Conservation (phyloP, 1,140 invertebrate species). For the Drosophila aff. region DNA sequence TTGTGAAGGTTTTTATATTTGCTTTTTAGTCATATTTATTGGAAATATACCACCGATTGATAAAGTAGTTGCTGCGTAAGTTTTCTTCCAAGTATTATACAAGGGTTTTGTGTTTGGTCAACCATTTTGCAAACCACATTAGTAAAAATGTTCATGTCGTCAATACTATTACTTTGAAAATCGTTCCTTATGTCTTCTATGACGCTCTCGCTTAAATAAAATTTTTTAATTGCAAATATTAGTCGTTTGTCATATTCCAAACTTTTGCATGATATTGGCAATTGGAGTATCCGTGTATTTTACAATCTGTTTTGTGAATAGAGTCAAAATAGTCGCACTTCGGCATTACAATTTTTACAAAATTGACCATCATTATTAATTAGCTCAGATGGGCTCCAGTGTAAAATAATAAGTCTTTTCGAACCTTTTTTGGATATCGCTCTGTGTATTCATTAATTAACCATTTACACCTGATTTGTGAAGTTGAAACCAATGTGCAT, state of each 20-base stretch:
- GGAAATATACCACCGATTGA: constrained; percentile 93
- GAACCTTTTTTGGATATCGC: constrained; percentile 45
- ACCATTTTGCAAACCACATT: constrained; percentile 90
- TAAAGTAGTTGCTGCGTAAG: constrained; percentile 86
- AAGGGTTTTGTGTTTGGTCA: constrained; percentile 86
- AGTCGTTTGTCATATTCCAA: constrained; percentile 86
- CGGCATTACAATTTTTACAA: constrained; percentile 86
- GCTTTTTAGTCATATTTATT: constrained; percentile 86
- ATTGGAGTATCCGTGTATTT: constrained; percentile 89
- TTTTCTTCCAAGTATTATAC: constrained; percentile 87
- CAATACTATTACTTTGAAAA: neutral
- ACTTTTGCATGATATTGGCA: constrained; percentile 89
- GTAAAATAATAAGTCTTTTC: constrained; percentile 88
- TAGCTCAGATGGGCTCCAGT: constrained; percentile 89
- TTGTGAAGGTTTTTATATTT: constrained; percentile 88
- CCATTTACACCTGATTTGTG: constrained; percentile 74
- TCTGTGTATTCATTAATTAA: constrained; percentile 35
- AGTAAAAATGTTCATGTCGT: constrained; percentile 56
- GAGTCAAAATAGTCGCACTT: constrained; percentile 85
- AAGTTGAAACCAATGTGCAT: constrained; percentile 89
- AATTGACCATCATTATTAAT: constrained; percentile 86
- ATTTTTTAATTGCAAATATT: constrained; percentile 82
- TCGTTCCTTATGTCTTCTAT: constrained; percentile 23
- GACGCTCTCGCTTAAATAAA: constrained; percentile 39
- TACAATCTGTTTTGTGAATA: constrained; percentile 85